Conservation (phyloP, 2,797 vertebrate species). For the Hyperoplus immaculatus region DNA sequence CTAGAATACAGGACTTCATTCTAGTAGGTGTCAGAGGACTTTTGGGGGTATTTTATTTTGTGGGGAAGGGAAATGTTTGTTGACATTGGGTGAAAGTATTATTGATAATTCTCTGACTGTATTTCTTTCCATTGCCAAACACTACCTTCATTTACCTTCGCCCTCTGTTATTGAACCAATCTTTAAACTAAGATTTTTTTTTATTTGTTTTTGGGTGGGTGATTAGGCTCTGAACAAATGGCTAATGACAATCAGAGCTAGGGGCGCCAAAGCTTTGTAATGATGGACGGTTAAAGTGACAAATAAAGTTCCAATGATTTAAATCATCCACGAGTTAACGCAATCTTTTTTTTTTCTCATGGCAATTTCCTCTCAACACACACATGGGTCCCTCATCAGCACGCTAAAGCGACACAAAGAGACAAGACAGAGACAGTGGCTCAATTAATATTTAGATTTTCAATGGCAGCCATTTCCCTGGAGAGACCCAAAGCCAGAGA, state of each 20-base stretch:
- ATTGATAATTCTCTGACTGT: slow-evolving; percentile 15
- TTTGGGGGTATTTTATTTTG: slow-evolving; percentile 24
- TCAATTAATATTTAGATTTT: slow-evolving; percentile 58
- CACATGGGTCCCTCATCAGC: slow-evolving; percentile 21
- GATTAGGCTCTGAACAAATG: slow-evolving; percentile 52
- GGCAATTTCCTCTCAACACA: background rate
- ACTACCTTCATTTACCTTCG: slow-evolving; percentile 12
- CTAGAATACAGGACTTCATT: slow-evolving; percentile 23
- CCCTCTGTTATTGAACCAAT: slow-evolving; percentile 40
- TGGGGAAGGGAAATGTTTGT: slow-evolving; percentile 2
- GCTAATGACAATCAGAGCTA: slow-evolving; percentile 77
- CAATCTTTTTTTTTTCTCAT: slow-evolving; percentile 16
- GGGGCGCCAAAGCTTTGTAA: slow-evolving; percentile 70
- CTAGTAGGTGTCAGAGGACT: background rate
- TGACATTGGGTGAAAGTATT: slow-evolving; percentile 9
- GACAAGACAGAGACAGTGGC: slow-evolving; percentile 36
- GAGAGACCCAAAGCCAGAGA: slow-evolving; percentile 50
- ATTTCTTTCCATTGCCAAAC: slow-evolving; percentile 2
- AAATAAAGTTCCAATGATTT: slow-evolving; percentile 79
- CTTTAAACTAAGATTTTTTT: slow-evolving; percentile 36
- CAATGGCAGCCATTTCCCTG: slow-evolving; percentile 46
- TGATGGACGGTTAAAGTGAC: slow-evolving; percentile 32
- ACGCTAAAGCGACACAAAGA: slow-evolving; percentile 22
- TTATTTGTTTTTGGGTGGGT: slow-evolving; percentile 23
- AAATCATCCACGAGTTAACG: slow-evolving; percentile 37